Conservation (phyloP, 2,797 vertebrate species). For the Pitangus sulphuratus region DNA sequence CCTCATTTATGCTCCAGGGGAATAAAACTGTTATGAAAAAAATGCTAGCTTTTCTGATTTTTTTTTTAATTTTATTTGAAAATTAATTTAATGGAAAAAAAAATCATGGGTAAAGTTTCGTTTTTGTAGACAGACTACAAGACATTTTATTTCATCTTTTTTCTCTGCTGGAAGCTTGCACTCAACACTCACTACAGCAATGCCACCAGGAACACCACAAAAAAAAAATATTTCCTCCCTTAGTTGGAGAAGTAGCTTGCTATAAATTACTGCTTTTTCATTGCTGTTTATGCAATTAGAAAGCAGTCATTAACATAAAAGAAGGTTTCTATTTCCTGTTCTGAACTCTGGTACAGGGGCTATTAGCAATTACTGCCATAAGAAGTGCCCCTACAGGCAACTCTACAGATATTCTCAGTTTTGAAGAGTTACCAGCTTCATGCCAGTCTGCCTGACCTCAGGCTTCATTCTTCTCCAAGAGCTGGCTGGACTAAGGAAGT, state of each 20-base stretch:
- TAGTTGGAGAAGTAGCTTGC: not conserved
- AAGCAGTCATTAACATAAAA: slow-evolving; percentile 43
- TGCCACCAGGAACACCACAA: not conserved
- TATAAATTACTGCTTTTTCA: not conserved
- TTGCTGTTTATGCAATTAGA: slow-evolving; percentile 23
- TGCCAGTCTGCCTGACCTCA: not conserved
- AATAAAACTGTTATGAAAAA: not conserved
- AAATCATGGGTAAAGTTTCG: not conserved
- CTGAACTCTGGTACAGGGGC: not conserved
- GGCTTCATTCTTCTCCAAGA: not conserved
- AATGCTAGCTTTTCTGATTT: not conserved
- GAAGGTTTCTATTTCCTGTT: slow-evolving; percentile 47
- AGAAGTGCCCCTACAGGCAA: slow-evolving; percentile 1
- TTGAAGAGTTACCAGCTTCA: not conserved
- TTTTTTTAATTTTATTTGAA: not conserved
- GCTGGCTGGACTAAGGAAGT: slow-evolving; percentile 8
- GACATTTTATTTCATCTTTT: not conserved
- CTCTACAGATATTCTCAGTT: slow-evolving; percentile 10
- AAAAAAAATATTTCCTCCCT: not conserved
- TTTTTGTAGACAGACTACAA: not conserved
- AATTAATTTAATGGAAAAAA: not conserved
- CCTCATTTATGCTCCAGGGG: not conserved
- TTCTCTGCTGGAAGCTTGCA: not conserved
- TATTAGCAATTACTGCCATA: slow-evolving; percentile 51
- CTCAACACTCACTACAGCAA: not conserved